These are phyloP conservation scores for Rallus crepitans DNA, from an alignment of 2,797 vertebrate genomes.

Conservation along the genomic window DNA sequence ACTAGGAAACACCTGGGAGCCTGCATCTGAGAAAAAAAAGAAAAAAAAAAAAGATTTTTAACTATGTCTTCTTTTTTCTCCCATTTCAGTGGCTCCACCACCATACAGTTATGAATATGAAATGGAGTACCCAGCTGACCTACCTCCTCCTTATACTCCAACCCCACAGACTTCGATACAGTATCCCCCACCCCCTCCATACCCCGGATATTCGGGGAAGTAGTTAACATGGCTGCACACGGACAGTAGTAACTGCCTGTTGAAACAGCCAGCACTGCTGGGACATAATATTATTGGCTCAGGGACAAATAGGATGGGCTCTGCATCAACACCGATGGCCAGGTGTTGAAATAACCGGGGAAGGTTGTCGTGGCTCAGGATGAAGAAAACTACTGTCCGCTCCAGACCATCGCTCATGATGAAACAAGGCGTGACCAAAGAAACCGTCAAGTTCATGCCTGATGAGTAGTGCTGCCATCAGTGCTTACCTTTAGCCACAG, in stretches of 20 bases:
- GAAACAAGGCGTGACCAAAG: background rate
- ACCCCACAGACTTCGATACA: constrained; percentile 77
- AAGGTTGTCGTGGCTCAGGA: background rate
- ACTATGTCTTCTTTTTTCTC: constrained; percentile 11
- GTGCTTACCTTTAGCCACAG: background rate
- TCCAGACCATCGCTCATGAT: background rate
- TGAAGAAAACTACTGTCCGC: background rate
- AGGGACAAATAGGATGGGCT: constrained; percentile 1
- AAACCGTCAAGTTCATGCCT: background rate
- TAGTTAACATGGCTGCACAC: constrained; percentile 32
- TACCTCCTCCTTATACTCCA: constrained; percentile 89
- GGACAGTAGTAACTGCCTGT: background rate
- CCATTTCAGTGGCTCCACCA: constrained; percentile 84
- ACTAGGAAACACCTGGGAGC: background rate
- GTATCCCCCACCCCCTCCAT: constrained; percentile 88
- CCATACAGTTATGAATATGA: constrained; percentile 88
- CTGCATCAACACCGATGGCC: background rate
- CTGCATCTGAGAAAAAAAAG: background rate
- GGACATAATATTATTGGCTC: background rate
- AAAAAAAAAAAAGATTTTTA: background rate
- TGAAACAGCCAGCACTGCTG: background rate
- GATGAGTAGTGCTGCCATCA: background rate
- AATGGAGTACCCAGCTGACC: constrained; percentile 84
- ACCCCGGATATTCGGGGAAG: constrained; percentile 87
- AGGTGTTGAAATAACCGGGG: background rate